Percentiles rank a stretch among this genome's conserved stretches.
Evolutionary conservation across 2,113 vertebrate species (phyloP).

Genomic region (Ammospiza nelsoni): DNA sequence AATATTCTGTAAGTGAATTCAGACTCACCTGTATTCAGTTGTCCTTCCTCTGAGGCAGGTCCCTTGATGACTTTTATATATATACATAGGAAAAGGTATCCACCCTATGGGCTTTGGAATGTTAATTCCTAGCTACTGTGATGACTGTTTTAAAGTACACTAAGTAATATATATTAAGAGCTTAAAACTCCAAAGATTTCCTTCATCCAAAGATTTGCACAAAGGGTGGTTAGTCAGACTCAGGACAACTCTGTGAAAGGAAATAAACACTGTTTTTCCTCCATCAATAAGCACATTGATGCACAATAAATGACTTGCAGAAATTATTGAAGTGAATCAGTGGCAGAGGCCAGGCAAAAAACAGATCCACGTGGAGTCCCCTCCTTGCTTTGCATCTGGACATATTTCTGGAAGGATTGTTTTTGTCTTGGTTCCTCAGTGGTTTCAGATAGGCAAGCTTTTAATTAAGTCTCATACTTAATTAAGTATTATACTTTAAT

Average conservation of each 20-base stretch:
- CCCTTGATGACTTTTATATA: conserved; percentile 52
- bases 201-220: conserved; percentile 65
- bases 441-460: background rate
- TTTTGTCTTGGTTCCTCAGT: background rate
- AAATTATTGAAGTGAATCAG: conserved; percentile 38
- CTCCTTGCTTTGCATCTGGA: background rate
- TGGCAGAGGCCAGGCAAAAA: background rate
- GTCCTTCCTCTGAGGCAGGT: background rate
- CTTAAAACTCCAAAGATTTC: conserved; percentile 58
- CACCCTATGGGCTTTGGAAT: conserved; percentile 56
- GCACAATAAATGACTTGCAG: background rate
- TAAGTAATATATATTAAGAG: conserved; percentile 57
- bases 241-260: background rate
- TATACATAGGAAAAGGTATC: background rate
- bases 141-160: conserved; percentile 51
- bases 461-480: background rate
- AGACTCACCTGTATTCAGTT: conserved; percentile 70
- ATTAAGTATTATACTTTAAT: background rate
- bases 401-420: background rate
- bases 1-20: background rate
- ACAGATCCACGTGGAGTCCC: background rate
- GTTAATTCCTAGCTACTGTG: conserved; percentile 55
- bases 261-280: conserved; percentile 45
- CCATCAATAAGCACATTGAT: background rate
- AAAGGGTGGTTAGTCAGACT: conserved; percentile 2